Percentiles rank a stretch among this genome's conserved stretches.
phyloP scores from a whole-genome alignment of 1,140 invertebrate species.

The Globodera ellingtonae region DNA sequence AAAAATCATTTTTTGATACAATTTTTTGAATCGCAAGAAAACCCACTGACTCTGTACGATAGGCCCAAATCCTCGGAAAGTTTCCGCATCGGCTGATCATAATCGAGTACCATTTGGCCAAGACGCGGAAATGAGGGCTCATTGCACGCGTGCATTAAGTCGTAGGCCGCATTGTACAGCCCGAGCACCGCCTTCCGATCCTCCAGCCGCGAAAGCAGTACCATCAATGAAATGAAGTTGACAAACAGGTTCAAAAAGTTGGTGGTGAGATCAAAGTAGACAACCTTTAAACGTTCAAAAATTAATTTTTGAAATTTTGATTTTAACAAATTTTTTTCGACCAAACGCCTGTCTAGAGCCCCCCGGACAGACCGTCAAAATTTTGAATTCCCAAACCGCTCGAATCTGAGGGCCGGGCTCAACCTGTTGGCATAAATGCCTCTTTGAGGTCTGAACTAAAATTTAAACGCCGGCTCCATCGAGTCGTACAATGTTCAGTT shows the following conservation, averaged over 20 bases:
- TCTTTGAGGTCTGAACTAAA: too few relatives aligned
- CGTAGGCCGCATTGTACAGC: constrained; percentile 94
- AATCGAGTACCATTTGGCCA: constrained; percentile 96
- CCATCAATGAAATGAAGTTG: constrained; percentile 90
- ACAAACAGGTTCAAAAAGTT: constrained; percentile 90
- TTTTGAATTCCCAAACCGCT: too few relatives aligned
- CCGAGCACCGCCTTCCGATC: constrained; percentile 94
- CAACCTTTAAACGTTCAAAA: constrained; percentile 69
- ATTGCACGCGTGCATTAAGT: constrained; percentile 82
- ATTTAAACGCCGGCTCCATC: too few relatives aligned
- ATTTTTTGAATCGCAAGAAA: constrained; percentile 1
- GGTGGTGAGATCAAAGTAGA: constrained; percentile 95
- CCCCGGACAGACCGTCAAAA: constrained; percentile 59
- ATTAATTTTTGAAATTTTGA: too few relatives aligned
- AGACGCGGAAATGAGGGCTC: constrained; percentile 89
- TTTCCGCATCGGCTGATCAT: constrained; percentile 92
- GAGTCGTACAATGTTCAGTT: constrained; percentile 79
- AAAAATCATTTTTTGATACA: constrained; percentile 7
- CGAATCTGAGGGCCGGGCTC: too few relatives aligned
- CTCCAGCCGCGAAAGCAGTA: constrained; percentile 90
- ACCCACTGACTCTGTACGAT: constrained; percentile 76
- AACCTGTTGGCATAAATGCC: too few relatives aligned
- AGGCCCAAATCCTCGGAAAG: constrained; percentile 94
- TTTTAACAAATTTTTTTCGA: too few relatives aligned
- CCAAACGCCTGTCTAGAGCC: background rate